Evolutionary conservation across 2,113 vertebrate species (phyloP).

Genomic region (Conger conger): DNA sequence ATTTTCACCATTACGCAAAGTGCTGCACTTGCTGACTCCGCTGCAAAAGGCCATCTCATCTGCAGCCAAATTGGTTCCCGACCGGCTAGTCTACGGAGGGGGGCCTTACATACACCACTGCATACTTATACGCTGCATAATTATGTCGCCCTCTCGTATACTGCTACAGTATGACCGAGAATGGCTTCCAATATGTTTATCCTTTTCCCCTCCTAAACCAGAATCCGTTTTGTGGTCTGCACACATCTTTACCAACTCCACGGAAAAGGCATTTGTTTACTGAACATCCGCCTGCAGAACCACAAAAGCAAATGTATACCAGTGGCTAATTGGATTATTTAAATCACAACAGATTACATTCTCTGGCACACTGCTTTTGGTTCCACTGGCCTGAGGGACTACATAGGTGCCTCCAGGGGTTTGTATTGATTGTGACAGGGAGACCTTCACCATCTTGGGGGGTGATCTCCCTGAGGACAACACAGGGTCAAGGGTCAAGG

Average conservation of each 20-base stretch:
- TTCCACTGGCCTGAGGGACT: neutral
- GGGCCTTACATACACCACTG: neutral
- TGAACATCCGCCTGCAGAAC: too few species aligned
- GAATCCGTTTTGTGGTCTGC: neutral
- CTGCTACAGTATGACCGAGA: neutral
- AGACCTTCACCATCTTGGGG: neutral
- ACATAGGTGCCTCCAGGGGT: neutral
- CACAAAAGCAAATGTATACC: neutral
- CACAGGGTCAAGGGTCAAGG: too few species aligned
- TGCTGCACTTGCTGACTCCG: neutral
- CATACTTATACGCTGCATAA: neutral
- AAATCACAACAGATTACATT: neutral
- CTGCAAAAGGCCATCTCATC: neutral
- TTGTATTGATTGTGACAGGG: neutral
- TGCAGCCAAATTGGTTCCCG: neutral
- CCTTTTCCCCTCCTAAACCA: neutral
- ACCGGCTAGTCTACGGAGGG: neutral
- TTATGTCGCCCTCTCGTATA: neutral
- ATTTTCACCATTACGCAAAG: neutral
- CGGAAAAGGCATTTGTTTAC: too few species aligned
- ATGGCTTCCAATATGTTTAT: neutral
- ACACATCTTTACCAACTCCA: neutral
- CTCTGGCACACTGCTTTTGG: neutral
- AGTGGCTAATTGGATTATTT: neutral
- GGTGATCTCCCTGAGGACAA: too few species aligned